phyloP scores from a whole-genome alignment of 2,797 vertebrate species.

The Mallotus villosus region DNA sequence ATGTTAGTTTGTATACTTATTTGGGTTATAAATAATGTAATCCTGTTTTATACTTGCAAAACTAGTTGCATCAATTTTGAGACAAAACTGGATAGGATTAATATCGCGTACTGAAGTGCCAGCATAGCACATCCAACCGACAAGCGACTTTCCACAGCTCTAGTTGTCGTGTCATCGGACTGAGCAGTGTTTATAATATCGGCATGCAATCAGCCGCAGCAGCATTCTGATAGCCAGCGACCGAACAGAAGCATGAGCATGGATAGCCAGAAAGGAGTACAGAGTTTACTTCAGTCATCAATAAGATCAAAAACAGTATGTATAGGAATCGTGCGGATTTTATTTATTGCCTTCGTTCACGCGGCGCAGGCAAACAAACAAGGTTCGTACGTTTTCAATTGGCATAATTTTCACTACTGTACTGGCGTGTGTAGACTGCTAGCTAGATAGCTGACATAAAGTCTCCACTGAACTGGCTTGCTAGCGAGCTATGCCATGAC shows the following conservation, averaged over 20 bases:
- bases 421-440: background rate
- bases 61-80: no score
- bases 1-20: no score
- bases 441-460: background rate
- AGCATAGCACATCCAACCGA: no score
- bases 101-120: no score
- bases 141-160: background rate
- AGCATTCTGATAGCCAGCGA: conserved; percentile 17
- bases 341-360: conserved; percentile 84
- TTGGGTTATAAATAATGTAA: no score
- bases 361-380: conserved; percentile 77
- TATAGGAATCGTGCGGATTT: conserved; percentile 70
- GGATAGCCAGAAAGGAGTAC: conserved; percentile 63
- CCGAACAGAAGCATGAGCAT: conserved; percentile 66
- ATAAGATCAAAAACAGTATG: conserved; percentile 58
- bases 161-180: background rate
- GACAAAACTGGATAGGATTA: no score
- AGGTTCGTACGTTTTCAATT: conserved; percentile 61
- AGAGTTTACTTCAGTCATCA: conserved; percentile 49
- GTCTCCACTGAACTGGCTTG: background rate
- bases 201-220: conserved; percentile 59
- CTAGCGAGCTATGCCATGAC: background rate
- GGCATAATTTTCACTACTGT: background rate
- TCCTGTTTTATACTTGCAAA: no score
- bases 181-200: conserved; percentile 54